phyloP scores from a whole-genome alignment of 2,797 vertebrate genomes.

The Meriones psammophilus region DNA sequence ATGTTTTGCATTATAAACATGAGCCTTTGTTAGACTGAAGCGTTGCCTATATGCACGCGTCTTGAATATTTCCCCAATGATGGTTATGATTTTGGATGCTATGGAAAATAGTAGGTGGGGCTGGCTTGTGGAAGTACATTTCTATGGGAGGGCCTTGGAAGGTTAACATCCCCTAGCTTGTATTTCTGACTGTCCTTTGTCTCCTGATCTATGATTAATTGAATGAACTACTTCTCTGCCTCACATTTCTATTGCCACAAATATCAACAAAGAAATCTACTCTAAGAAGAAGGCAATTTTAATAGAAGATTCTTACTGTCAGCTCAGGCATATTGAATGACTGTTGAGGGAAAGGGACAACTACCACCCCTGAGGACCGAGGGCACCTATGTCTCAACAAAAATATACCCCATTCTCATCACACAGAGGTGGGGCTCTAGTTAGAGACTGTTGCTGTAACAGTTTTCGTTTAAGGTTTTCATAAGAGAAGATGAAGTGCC shows the following conservation, averaged over 20 bases:
- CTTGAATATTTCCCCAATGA: neutral
- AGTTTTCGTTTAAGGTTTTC: slow-evolving; percentile 35
- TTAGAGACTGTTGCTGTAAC: neutral
- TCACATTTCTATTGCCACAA: neutral
- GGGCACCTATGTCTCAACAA: neutral
- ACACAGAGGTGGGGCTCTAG: neutral
- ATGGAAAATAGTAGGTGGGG: neutral
- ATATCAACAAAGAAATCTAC: neutral
- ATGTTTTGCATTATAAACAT: neutral
- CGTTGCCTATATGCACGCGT: too few relatives aligned
- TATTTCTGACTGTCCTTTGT: neutral
- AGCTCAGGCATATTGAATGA: neutral
- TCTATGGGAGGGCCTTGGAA: neutral
- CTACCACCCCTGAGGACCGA: neutral
- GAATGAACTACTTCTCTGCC: neutral
- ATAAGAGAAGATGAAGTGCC: slow-evolving; percentile 31
- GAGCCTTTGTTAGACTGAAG: neutral
- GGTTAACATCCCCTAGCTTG: neutral
- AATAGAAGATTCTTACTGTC: neutral
- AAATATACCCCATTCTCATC: neutral
- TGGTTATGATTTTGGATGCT: neutral
- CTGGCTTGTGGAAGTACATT: neutral
- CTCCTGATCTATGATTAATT: neutral
- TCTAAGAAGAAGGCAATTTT: neutral
- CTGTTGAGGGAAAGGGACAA: neutral